Percentiles rank a stretch among this genome's conserved stretches.
Evolutionary conservation across 2,797 vertebrate genomes (phyloP).

Genomic region (Melanotaenia trifasciata): DNA sequence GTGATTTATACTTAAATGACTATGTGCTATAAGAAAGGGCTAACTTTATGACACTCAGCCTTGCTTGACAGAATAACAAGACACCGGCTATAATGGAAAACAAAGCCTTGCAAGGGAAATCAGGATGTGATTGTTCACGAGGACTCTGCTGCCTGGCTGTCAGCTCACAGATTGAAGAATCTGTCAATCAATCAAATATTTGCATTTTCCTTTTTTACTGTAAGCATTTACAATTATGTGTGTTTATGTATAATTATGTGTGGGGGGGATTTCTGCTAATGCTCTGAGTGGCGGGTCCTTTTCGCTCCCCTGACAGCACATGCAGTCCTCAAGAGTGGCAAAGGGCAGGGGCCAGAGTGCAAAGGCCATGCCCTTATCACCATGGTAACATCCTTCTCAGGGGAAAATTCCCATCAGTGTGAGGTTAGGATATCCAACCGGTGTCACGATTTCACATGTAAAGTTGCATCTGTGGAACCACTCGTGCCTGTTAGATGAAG

Average conservation of each 20-base stretch:
- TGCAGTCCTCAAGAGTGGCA: constrained; percentile 51
- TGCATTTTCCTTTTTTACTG: constrained; percentile 59
- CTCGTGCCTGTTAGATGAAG: not conserved
- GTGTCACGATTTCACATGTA: constrained; percentile 24
- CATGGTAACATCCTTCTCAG: constrained; percentile 68
- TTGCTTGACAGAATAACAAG: not conserved
- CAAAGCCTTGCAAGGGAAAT: constrained; percentile 61
- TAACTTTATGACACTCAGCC: constrained; percentile 4
- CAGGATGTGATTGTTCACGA: constrained; percentile 58
- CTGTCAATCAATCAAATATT: constrained; percentile 75
- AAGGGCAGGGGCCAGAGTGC: constrained; percentile 68
- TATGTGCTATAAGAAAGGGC: constrained; percentile 9
- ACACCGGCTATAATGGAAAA: constrained; percentile 38
- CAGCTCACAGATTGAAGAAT: constrained; percentile 67
- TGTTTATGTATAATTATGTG: not conserved
- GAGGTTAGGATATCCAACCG: constrained; percentile 50
- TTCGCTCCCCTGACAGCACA: constrained; percentile 46
- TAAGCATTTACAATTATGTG: constrained; percentile 20
- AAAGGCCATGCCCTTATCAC: constrained; percentile 75
- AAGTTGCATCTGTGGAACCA: constrained; percentile 9
- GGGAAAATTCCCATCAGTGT: constrained; percentile 66
- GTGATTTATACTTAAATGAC: constrained; percentile 1
- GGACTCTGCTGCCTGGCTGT: constrained; percentile 29
- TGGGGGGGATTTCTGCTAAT: constrained; percentile 27
- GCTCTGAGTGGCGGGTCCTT: constrained; percentile 17